These are phyloP conservation scores for Bicyclus anynana DNA, from an alignment of 1,140 invertebrate genomes.

Conservation along the genomic window DNA sequence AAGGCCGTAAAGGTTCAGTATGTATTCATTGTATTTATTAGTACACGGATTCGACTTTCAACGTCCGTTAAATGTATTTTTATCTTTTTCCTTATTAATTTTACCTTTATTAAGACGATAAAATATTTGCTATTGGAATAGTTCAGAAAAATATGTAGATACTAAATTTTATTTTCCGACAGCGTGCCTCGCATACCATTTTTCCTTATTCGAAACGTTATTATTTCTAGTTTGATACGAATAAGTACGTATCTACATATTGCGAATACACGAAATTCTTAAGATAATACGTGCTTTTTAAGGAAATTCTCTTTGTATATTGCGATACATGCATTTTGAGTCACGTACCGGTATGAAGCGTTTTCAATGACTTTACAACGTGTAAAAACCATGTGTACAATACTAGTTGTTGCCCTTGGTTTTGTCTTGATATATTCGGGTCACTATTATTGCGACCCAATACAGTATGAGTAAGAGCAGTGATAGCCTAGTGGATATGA, in stretches of 20 bases:
- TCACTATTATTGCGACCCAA: too few relatives aligned
- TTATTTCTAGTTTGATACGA: not conserved
- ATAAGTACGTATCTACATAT: not conserved
- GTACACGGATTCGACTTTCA: not conserved
- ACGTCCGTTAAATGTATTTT: slow-evolving; percentile 16
- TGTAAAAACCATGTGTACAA: too few relatives aligned
- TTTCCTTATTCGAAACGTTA: slow-evolving; percentile 5
- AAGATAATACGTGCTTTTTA: slow-evolving; percentile 2
- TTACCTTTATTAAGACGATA: not conserved
- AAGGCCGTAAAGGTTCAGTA: too few relatives aligned
- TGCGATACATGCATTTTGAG: not conserved
- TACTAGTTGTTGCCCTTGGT: too few relatives aligned
- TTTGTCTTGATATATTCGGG: too few relatives aligned
- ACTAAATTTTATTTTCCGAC: slow-evolving; percentile 7
- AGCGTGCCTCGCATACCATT: not conserved
- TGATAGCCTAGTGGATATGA: too few relatives aligned
- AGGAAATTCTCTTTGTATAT: not conserved
- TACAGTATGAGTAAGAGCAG: too few relatives aligned
- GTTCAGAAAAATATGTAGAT: not conserved
- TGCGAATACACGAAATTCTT: not conserved
- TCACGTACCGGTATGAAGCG: not conserved
- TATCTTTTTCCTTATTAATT: slow-evolving; percentile 22
- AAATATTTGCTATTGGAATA: not conserved
- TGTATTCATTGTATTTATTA: too few relatives aligned
- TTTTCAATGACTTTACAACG: not conserved